These are phyloP conservation scores for Nilaparvata lugens DNA, from an alignment of 1,140 invertebrate genomes.

Conservation along the genomic window DNA sequence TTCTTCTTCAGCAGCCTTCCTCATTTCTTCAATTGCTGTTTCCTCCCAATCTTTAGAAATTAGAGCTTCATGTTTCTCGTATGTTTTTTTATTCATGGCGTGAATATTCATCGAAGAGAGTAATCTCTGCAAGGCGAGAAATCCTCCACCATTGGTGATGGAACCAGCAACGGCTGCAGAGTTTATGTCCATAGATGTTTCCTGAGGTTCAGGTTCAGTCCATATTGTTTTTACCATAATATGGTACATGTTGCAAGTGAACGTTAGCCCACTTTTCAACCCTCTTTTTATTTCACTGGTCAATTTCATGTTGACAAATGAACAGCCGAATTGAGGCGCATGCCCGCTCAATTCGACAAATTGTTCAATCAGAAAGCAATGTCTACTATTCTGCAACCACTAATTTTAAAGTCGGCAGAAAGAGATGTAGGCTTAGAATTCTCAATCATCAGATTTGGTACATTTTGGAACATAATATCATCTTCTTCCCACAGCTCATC, in stretches of 20 bases:
- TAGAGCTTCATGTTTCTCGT: slow-evolving; percentile 16
- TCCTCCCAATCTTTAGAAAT: slow-evolving; percentile 19
- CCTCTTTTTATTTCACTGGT: slow-evolving; percentile 4
- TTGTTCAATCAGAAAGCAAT: too few relatives aligned
- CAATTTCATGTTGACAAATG: slow-evolving; percentile 12
- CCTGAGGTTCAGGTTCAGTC: slow-evolving; percentile 13
- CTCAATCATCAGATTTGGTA: too few relatives aligned
- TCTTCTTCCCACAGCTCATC: too few relatives aligned
- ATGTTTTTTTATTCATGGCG: slow-evolving; percentile 25
- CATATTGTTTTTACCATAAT: slow-evolving; percentile 15
- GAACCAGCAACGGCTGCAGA: slow-evolving; percentile 22
- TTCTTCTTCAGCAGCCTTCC: slow-evolving; percentile 30
- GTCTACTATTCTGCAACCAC: too few relatives aligned
- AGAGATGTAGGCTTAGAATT: too few relatives aligned
- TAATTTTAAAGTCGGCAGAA: too few relatives aligned
- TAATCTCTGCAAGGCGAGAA: slow-evolving; percentile 27
- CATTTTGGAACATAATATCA: too few relatives aligned
- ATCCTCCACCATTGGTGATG: slow-evolving; percentile 25
- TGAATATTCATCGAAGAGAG: slow-evolving; percentile 28
- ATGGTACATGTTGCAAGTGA: slow-evolving; percentile 23
- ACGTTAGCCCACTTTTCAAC: slow-evolving; percentile 15
- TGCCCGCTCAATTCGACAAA: too few relatives aligned
- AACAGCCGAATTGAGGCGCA: slow-evolving; percentile 4
- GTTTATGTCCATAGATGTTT: slow-evolving; percentile 21
- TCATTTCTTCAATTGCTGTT: slow-evolving; percentile 26